Evolutionary conservation across 2,797 vertebrate species (phyloP).

Genomic region (Cyprinella venusta): DNA sequence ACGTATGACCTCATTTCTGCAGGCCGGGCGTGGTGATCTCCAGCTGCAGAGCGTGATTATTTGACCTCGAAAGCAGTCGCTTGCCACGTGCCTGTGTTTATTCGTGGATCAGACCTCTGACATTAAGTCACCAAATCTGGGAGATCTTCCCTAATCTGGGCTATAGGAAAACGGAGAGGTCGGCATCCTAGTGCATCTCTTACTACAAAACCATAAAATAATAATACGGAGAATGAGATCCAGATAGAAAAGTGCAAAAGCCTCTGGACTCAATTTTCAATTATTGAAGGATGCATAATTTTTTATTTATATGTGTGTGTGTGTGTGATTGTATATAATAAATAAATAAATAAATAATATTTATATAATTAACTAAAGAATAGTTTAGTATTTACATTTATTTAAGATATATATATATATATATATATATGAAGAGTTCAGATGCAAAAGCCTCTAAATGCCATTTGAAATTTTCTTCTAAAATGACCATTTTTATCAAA

Average conservation of each 20-base stretch:
- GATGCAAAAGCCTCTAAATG: no score
- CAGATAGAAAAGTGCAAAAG: neutral
- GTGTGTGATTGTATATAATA: no score
- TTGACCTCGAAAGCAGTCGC: slow-evolving; percentile 25
- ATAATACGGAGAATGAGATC: neutral
- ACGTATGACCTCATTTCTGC: slow-evolving; percentile 38
- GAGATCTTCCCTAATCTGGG: slow-evolving; percentile 2
- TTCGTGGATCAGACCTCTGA: slow-evolving; percentile 21
- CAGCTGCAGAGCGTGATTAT: slow-evolving; percentile 29
- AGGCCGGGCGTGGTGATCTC: slow-evolving; percentile 26
- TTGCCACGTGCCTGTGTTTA: slow-evolving; percentile 36
- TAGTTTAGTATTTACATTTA: no score
- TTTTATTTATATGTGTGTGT: no score
- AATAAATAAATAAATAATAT: no score
- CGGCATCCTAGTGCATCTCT: neutral
- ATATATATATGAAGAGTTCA: no score
- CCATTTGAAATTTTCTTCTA: no score
- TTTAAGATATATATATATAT: no score
- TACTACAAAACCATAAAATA: neutral
- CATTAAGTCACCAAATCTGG: slow-evolving; percentile 8
- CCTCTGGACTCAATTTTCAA: neutral
- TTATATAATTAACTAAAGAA: no score
- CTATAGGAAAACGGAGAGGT: neutral
- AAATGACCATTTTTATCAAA: no score
- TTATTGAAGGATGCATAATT: neutral